Percentiles rank a stretch among this genome's conserved stretches.
phyloP scores from a whole-genome alignment of 2,888 invertebrate genomes.

The Drosophila rubida region DNA sequence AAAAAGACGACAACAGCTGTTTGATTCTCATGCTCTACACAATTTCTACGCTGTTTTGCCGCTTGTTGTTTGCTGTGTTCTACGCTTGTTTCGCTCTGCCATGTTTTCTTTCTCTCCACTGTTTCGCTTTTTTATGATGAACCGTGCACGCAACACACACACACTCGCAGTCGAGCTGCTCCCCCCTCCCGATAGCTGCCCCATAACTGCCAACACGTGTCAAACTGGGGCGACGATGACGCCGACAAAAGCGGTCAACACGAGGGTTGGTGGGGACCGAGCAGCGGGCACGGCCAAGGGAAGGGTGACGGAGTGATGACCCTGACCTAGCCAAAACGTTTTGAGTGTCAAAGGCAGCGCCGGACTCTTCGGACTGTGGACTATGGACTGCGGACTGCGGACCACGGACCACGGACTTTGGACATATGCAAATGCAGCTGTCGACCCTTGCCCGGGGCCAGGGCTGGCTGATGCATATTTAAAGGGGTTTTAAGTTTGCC shows the following conservation, averaged over 20 bases:
- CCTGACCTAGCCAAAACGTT: conserved; percentile 77
- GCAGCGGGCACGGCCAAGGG: neutral
- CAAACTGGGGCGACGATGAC: conserved; percentile 60
- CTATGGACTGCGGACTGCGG: conserved; percentile 23
- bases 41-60: conserved; percentile 32
- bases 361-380: conserved; percentile 34
- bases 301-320: conserved; percentile 47
- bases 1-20: conserved; percentile 42
- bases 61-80: conserved; percentile 37
- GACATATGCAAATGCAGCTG: conserved; percentile 72
- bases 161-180: neutral
- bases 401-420: conserved; percentile 30
- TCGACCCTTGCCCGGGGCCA: conserved; percentile 47
- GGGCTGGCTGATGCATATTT: conserved; percentile 64
- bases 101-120: conserved; percentile 34
- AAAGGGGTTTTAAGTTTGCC: conserved; percentile 62
- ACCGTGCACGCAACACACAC: conserved; percentile 27
- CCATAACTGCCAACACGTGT: conserved; percentile 78
- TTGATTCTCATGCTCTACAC: conserved; percentile 43
- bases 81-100: conserved; percentile 37
- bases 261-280: neutral
- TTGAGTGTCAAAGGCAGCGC: conserved; percentile 71
- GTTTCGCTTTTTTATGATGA: conserved; percentile 60
- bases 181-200: conserved; percentile 20
- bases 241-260: conserved; percentile 35